Evolutionary conservation across 1,140 invertebrate species (phyloP), one percentile per base, ranked within the genome.

Genomic region (Mesaphorura yosii): DNA sequence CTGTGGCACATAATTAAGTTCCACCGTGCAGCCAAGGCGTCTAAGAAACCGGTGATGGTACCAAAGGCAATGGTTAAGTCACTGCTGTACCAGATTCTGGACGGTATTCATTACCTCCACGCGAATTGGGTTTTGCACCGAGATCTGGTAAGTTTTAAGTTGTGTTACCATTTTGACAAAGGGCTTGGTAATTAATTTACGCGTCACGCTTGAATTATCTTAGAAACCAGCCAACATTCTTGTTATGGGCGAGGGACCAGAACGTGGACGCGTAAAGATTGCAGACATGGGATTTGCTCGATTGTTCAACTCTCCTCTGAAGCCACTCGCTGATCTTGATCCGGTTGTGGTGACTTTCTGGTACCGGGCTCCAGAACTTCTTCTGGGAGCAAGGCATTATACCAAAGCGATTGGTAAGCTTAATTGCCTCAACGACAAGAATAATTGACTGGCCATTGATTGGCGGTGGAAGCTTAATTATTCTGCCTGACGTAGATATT

Each of bases 231-330:
- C 96, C 1, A 99, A 99, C 74, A 98, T 99, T 69, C 76, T 99
- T 55, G 95, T 99, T 14, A 99, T 99, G 94, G 96, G 95, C 20
- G 94, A 98, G 76, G 96, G 94, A 19, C 81, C 83, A 51, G 94
- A 98, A 71, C 75, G 96, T 66, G 96, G 96, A 3, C 73, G 93
- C 59, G 94, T 97, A 0, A 98, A 98, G 78, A 98, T 98, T 67
- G 95, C 95, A 50, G 96, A 99, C 68, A 98, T 99, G 94, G 96
- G 96, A 12, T 99, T 99, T 76, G 95, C 96, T n/a, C 76, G 96
- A 61, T 75, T 99, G 26, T 99, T 98, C 65, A 97, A 98, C 76
- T 90, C 92, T 3, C 96, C 96, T 3, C 72, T 99, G 20, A 99
- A 98, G 72, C 94, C 96, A 1, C 72, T 99, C 29, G 91, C 92